A percentile compares a stretch with the other conserved stretches of the same genome.
Conservation (phyloP, 2,797 vertebrate genomes). For the Spea hammondii region DNA sequence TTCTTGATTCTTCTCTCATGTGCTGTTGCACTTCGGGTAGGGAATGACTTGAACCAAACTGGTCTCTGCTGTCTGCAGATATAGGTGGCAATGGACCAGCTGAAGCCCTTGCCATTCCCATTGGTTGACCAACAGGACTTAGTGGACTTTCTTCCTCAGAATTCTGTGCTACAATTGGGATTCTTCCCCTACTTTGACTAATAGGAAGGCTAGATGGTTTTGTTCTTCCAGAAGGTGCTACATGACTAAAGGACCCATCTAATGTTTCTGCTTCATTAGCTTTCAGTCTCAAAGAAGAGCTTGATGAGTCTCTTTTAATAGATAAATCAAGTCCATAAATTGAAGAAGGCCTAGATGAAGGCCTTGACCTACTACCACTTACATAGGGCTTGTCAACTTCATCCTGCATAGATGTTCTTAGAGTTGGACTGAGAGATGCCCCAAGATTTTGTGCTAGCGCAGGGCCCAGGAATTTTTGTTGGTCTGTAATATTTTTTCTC, state of each 20-base stretch:
- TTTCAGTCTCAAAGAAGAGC: constrained; percentile 92
- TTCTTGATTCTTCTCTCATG: constrained; percentile 97
- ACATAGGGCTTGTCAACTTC: constrained; percentile 86
- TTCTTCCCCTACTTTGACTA: constrained; percentile 95
- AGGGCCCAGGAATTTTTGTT: constrained; percentile 92
- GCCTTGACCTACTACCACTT: constrained; percentile 88
- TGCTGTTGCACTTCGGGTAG: constrained; percentile 98
- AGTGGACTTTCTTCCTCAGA: constrained; percentile 98
- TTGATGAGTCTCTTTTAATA: constrained; percentile 92
- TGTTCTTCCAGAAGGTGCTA: constrained; percentile 82
- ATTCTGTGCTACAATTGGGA: constrained; percentile 97
- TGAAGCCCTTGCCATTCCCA: constrained; percentile 98
- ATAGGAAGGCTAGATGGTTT: constrained; percentile 98
- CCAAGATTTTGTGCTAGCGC: constrained; percentile 81
- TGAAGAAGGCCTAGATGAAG: constrained; percentile 95
- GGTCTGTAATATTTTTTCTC: constrained; percentile 93
- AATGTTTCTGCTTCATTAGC: constrained; percentile 85
- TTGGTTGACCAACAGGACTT: constrained; percentile 97
- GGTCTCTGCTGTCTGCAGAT: constrained; percentile 95
- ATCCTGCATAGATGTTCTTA: constrained; percentile 83
- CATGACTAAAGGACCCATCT: constrained; percentile 84
- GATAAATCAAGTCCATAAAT: constrained; percentile 97
- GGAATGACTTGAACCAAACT: constrained; percentile 98
- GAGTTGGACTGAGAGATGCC: constrained; percentile 74
- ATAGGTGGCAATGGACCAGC: constrained; percentile 97